Evolutionary conservation across 2,888 invertebrate species (phyloP), one percentile per base, ranked within the genome.

Genomic region (Bhutanitis thaidina): DNA sequence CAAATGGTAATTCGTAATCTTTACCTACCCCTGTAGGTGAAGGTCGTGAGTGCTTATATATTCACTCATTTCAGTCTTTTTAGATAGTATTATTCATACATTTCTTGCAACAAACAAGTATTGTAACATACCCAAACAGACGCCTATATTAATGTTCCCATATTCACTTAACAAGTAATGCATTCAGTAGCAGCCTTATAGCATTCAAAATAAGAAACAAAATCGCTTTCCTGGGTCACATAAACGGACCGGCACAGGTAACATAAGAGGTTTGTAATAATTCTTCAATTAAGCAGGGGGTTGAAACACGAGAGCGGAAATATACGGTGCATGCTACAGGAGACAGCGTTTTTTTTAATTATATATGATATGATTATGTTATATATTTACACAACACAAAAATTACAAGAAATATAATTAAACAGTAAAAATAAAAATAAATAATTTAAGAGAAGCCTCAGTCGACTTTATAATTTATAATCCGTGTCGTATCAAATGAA

Each of bases 241-340:
- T 34, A 16, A 30, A 30, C 16, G 10, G 30, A 37, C 9, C 64
- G 60, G 58, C 52, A 57, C 60, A 52, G 35, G 63, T 66, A 66
- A 71, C 62, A 64, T 67, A 61, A 65, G 69, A 68, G 66, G 74
- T 71, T 73, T 63, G 77, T 73, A 71, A 80, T 80, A 79, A 78
- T 77, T 80, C 77, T 77, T 74, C 78, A 80, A 80, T 79, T 80
- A 80, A 73, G 70, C 67, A 64, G 65, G 63, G 58, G 65, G 63
- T 65, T 59, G 49, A 51, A 55, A 59, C 54, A 55, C 52, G 59
- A 65, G 64, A 56, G 59, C 54, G 53, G 52, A 52, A 48, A 38
- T n/a, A 50, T 39, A 39, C 49, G 61, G 61, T 44, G 1, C 15
- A 16, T 53, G 45, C 37, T 34, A 53, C 25, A 50, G 52, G 61